phyloP scores from a whole-genome alignment of 92 coral and sea anemone species.

The Blastomussa wellsi region DNA sequence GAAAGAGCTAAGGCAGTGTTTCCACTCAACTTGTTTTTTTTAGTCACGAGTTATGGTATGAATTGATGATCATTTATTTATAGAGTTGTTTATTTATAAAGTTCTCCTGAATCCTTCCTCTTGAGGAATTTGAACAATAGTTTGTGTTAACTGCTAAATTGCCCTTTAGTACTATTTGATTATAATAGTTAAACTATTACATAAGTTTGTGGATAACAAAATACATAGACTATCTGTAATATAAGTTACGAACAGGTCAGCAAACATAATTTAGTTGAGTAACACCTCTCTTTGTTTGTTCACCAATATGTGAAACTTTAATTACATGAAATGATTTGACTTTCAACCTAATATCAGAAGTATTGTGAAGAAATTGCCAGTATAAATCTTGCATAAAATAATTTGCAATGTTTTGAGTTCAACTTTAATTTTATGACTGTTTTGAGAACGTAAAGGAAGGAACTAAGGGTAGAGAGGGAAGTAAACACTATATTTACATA shows the following conservation, averaged over 20 bases:
- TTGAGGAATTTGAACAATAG: too few species aligned
- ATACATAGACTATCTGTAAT: not conserved
- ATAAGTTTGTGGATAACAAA: not conserved
- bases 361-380: not conserved
- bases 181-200: too few species aligned
- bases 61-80: not conserved
- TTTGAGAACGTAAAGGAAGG: slow-evolving; percentile 5
- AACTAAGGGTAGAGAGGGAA: not conserved
- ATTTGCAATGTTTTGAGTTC: not conserved
- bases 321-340: not conserved
- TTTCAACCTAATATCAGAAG: not conserved
- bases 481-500: not conserved
- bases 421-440: not conserved
- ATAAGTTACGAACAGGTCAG: not conserved
- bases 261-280: not conserved
- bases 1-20: not conserved
- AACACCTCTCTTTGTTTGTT: slow-evolving; percentile 5
- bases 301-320: slow-evolving; percentile 19
- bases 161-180: not conserved
- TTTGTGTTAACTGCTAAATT: not conserved
- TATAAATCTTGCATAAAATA: not conserved
- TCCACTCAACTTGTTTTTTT: not conserved
- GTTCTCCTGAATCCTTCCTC: too few species aligned
- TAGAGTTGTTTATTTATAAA: not conserved
- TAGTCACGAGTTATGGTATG: not conserved